Evolutionary conservation across 2,888 invertebrate genomes (phyloP).

Genomic region (Platypus cylindrus): DNA sequence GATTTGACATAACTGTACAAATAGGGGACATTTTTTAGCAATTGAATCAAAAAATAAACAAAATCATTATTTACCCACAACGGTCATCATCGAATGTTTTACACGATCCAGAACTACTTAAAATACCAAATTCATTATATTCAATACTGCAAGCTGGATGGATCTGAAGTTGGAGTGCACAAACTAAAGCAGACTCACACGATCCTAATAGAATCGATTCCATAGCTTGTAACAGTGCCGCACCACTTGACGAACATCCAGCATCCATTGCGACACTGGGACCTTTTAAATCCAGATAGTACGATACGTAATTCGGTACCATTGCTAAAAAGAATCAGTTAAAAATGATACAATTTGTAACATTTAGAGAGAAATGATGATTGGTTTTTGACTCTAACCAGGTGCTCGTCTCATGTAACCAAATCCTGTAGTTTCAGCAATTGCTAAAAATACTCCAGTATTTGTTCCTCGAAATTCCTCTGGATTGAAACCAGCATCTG

Average conservation of each 20-base stretch:
- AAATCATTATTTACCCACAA: constrained; percentile 3
- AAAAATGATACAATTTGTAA: too few species aligned
- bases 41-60: background rate
- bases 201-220: constrained; percentile 61
- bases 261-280: constrained; percentile 83
- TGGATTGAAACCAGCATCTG: constrained; percentile 22
- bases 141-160: constrained; percentile 81
- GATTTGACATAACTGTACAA: constrained; percentile 30
- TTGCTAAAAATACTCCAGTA: constrained; percentile 17
- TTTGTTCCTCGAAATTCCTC: constrained; percentile 16
- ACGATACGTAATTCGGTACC: constrained; percentile 86
- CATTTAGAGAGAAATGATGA: too few species aligned
- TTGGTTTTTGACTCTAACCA: too few species aligned
- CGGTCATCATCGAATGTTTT: constrained; percentile 6
- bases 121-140: constrained; percentile 65
- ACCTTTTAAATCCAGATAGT: constrained; percentile 75
- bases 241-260: constrained; percentile 83
- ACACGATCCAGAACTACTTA: constrained; percentile 39
- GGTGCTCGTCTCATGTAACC: constrained; percentile 6
- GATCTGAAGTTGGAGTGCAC: constrained; percentile 70
- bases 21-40: background rate
- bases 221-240: constrained; percentile 73
- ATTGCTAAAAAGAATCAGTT: too few species aligned
- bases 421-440: constrained; percentile 8
- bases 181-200: constrained; percentile 81